Conservation (phyloP, 1,140 invertebrate genomes). For the Magallana angulata region DNA sequence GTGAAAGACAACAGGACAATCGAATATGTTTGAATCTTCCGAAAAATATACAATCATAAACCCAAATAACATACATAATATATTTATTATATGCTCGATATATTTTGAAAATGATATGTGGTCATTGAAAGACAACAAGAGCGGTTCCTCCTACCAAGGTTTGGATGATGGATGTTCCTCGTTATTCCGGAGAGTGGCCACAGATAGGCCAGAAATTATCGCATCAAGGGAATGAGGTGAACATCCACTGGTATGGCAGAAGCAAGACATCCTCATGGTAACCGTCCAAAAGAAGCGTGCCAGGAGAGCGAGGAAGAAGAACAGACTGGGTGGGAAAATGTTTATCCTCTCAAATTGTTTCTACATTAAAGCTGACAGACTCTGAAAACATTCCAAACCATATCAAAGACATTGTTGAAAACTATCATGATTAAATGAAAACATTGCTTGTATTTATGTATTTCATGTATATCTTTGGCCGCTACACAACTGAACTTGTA, state of each 20-base stretch:
- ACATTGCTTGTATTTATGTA: too few relatives aligned
- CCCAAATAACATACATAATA: background rate
- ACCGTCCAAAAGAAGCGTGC: background rate
- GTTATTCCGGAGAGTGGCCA: slow-evolving; percentile 38
- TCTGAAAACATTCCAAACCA: background rate
- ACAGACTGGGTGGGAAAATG: background rate
- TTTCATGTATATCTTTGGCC: too few relatives aligned
- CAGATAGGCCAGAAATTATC: background rate
- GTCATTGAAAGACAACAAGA: background rate
- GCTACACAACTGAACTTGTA: too few relatives aligned
- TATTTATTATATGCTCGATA: background rate
- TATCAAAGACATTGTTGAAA: background rate
- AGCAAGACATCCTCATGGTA: slow-evolving; percentile 31
- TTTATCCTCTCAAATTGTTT: background rate
- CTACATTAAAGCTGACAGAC: background rate
- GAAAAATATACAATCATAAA: background rate
- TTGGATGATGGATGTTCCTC: background rate
- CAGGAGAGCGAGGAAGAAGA: background rate
- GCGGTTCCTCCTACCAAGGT: background rate
- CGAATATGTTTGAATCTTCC: too few relatives aligned
- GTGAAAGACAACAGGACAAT: too few relatives aligned
- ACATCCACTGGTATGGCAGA: slow-evolving; percentile 28
- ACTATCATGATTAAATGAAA: background rate
- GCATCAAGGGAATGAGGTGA: too few relatives aligned
- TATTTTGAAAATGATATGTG: slow-evolving; percentile 1